Conservation (phyloP, 2,797 vertebrate genomes). For the Argya squamiceps region DNA sequence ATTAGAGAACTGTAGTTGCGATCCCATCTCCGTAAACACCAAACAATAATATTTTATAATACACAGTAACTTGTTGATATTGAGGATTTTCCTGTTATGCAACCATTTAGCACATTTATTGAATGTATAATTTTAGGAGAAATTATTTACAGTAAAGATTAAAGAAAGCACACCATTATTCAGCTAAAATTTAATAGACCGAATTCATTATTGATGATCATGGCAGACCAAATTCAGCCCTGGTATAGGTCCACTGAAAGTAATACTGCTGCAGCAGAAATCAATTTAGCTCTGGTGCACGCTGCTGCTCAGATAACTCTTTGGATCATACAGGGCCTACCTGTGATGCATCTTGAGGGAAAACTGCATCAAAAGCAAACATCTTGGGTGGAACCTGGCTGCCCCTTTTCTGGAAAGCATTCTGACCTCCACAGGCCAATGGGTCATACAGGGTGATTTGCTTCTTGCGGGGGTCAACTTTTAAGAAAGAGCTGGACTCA, state of each 20-base stretch:
- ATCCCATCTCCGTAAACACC: neutral
- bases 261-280: neutral
- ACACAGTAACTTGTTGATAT: neutral
- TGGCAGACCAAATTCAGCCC: neutral
- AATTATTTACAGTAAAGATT: neutral
- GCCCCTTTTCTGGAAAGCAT: conserved; percentile 80
- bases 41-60: neutral
- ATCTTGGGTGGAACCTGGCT: conserved; percentile 87
- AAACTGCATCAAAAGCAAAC: conserved; percentile 91
- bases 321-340: conserved; percentile 63
- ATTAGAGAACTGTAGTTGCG: neutral
- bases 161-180: neutral
- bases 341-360: conserved; percentile 91
- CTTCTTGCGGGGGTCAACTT: conserved; percentile 89
- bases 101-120: neutral
- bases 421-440: conserved; percentile 76
- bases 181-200: neutral
- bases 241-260: neutral
- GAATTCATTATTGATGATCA: neutral
- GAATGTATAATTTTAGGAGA: neutral
- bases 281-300: neutral
- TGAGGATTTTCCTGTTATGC: neutral
- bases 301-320: neutral
- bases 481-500: conserved; percentile 88
- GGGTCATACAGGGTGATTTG: conserved; percentile 90